phyloP scores from a whole-genome alignment of 2,113 vertebrate genomes.

The Barnardius zonarius region DNA sequence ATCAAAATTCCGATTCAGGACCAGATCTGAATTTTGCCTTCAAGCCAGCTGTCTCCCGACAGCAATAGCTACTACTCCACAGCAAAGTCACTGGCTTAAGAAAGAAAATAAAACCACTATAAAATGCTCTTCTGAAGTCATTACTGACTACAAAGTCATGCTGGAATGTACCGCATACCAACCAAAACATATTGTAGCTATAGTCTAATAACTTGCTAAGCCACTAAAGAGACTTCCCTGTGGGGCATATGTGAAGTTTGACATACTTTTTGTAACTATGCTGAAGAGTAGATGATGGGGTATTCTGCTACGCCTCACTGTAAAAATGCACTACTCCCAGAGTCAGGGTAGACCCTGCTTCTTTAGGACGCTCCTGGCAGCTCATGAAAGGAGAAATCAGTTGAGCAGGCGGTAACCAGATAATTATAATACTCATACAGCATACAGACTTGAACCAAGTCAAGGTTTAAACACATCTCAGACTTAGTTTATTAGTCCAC shows the following conservation, averaged over 20 bases:
- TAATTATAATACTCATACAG: neutral
- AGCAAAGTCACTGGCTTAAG: neutral
- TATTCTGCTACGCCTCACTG: neutral
- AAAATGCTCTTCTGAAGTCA: neutral
- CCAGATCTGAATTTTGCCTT: neutral
- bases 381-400: constrained; percentile 50
- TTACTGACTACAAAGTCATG: neutral
- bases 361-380: constrained; percentile 32
- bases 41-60: neutral
- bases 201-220: neutral
- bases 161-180: neutral
- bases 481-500: neutral
- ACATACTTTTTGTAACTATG: neutral
- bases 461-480: neutral
- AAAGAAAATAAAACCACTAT: neutral
- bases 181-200: neutral
- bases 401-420: constrained; percentile 21
- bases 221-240: neutral
- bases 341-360: constrained; percentile 1
- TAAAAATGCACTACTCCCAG: neutral
- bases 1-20: neutral
- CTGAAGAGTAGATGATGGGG: neutral
- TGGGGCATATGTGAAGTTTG: neutral
- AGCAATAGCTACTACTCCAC: neutral
- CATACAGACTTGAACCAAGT: neutral